These are phyloP conservation scores for Smittia sp. DNA, from an alignment of 2,888 invertebrate species.

Conservation along the genomic window DNA sequence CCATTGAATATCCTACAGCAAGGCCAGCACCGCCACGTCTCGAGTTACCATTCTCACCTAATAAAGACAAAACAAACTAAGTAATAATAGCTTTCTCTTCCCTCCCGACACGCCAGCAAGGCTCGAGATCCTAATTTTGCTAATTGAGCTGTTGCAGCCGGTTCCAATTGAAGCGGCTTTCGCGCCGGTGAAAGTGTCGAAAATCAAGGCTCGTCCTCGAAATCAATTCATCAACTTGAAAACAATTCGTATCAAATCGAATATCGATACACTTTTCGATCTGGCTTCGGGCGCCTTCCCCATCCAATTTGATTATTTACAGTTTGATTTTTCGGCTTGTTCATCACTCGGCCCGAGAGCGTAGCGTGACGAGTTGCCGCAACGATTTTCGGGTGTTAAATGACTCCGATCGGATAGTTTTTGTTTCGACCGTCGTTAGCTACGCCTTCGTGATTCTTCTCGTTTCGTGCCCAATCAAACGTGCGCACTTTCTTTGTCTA, in stretches of 20 bases:
- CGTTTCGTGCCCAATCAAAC: not conserved
- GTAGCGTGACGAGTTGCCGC: not conserved
- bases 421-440: conserved; percentile 12
- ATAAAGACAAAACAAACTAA: too few relatives aligned
- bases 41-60: too few relatives aligned
- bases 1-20: too few relatives aligned
- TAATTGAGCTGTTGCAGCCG: not conserved
- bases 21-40: too few relatives aligned
- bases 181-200: not conserved
- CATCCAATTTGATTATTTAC: conserved; percentile 36
- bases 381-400: conserved; percentile 29
- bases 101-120: too few relatives aligned
- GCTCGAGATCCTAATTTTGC: not conserved
- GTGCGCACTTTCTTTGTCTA: not conserved
- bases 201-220: conserved; percentile 8
- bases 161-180: not conserved
- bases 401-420: conserved; percentile 23
- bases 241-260: conserved; percentile 39
- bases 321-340: conserved; percentile 33
- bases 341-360: not conserved
- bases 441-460: conserved; percentile 29
- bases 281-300: conserved; percentile 13
- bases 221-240: conserved; percentile 25
- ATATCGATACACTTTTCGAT: conserved; percentile 28
- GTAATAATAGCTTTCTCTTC: too few relatives aligned